phyloP scores from a whole-genome alignment of 2,797 vertebrate genomes.

The Chlorospingus semifuscus region DNA sequence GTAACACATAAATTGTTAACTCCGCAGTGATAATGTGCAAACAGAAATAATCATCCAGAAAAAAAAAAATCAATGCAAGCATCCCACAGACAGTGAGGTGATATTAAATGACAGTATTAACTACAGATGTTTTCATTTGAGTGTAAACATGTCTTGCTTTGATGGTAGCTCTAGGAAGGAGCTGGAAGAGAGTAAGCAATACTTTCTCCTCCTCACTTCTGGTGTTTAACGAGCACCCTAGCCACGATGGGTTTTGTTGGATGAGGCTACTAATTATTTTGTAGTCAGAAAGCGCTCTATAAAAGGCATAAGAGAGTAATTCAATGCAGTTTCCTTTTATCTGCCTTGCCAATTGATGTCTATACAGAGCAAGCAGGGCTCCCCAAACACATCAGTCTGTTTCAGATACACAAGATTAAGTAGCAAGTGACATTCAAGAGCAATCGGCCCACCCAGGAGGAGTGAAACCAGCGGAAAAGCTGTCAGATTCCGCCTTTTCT shows the following conservation, averaged over 20 bases:
- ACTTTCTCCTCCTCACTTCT: conserved; percentile 2
- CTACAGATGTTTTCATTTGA: conserved; percentile 42
- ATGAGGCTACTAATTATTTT: conserved; percentile 75
- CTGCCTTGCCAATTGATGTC: conserved; percentile 84
- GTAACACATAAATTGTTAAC: background rate
- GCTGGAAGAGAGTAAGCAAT: conserved; percentile 21
- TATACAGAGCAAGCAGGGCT: conserved; percentile 81
- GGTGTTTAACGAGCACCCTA: conserved; percentile 45
- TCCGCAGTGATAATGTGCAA: background rate
- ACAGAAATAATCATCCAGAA: background rate
- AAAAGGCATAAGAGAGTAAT: conserved; percentile 78
- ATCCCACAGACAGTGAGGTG: background rate
- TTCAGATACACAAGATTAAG: conserved; percentile 99
- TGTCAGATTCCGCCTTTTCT: conserved; percentile 93
- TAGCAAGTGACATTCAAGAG: conserved; percentile 99
- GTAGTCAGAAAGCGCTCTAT: conserved; percentile 77
- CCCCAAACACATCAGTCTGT: conserved; percentile 87
- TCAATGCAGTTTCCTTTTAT: conserved; percentile 81
- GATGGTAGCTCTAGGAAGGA: conserved; percentile 27
- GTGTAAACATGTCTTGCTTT: conserved; percentile 14
- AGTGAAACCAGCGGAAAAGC: conserved; percentile 91
- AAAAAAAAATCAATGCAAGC: background rate
- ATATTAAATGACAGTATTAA: conserved; percentile 27
- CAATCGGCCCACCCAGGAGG: conserved; percentile 98
- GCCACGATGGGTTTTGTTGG: conserved; percentile 46